Conservation (phyloP, 2,113 vertebrate genomes). For the Grallaria varia region DNA sequence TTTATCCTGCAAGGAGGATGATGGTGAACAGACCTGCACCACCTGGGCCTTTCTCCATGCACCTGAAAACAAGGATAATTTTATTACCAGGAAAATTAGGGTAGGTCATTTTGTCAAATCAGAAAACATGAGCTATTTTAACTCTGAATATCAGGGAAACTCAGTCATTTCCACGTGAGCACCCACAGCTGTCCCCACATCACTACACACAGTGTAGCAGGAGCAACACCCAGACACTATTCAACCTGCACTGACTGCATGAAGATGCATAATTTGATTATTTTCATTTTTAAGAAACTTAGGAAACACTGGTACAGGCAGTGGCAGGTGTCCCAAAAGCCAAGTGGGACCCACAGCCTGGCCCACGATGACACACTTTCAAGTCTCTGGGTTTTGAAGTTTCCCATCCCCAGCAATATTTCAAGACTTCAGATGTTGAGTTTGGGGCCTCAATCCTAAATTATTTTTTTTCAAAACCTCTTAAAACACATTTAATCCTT, state of each 20-base stretch:
- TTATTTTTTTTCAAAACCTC: slow-evolving; percentile 31
- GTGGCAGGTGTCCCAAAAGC: not conserved
- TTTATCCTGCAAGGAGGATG: not conserved
- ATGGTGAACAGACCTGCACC: not conserved
- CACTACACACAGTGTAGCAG: fast-evolving
- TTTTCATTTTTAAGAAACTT: not conserved
- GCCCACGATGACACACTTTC: not conserved
- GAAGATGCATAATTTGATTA: not conserved
- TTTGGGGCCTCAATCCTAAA: slow-evolving; percentile 22
- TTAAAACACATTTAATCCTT: slow-evolving; percentile 62
- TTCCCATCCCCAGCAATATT: not conserved
- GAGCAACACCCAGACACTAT: not conserved
- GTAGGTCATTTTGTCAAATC: not conserved
- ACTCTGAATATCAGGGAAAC: fast-evolving
- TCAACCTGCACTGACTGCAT: not conserved
- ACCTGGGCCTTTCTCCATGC: not conserved
- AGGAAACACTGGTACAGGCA: not conserved
- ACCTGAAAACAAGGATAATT: not conserved
- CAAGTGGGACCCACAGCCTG: not conserved
- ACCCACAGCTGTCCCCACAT: not conserved
- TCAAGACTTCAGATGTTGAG: slow-evolving; percentile 8
- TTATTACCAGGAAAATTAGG: fast-evolving
- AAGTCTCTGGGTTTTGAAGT: not conserved
- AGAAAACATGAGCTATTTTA: not conserved
- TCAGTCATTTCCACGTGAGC: fast-evolving